Percentiles rank a stretch among this genome's conserved stretches.
These are phyloP conservation scores for Isurus oxyrinchus DNA, from an alignment of 2,113 vertebrate genomes.

Conservation along the genomic window DNA sequence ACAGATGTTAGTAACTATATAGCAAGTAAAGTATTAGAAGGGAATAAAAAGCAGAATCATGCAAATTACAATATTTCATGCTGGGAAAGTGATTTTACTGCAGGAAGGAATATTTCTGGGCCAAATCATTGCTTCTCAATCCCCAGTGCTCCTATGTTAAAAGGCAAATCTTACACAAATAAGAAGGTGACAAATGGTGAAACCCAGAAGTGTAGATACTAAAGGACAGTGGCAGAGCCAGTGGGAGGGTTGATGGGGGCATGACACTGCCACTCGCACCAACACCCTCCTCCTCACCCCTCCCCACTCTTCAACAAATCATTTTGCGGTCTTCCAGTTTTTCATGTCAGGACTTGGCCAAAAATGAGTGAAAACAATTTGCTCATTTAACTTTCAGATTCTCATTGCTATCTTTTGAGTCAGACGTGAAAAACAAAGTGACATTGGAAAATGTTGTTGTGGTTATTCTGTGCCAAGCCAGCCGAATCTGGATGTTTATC, in stretches of 20 bases:
- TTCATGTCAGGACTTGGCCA: neutral
- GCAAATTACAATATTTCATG: constrained; percentile 27
- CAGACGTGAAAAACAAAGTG: neutral
- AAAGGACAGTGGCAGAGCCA: neutral
- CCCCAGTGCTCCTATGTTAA: neutral
- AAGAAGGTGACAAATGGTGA: neutral
- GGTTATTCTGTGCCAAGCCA: neutral
- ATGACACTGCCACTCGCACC: neutral
- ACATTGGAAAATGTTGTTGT: neutral
- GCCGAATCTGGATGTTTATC: neutral
- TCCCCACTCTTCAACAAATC: neutral
- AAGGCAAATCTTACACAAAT: neutral
- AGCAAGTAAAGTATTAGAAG: neutral
- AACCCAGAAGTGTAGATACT: neutral
- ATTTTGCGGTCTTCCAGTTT: neutral
- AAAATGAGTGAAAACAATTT: neutral
- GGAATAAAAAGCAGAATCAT: neutral
- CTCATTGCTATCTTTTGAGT: neutral
- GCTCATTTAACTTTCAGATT: neutral
- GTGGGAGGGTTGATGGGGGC: neutral
- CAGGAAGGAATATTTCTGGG: neutral
- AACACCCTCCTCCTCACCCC: too few species aligned
- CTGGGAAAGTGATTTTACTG: neutral
- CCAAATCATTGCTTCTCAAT: neutral
- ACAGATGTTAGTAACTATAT: constrained; percentile 19